Conservation (phyloP, 2,113 vertebrate genomes). For the Brachypodius melanocephalos region DNA sequence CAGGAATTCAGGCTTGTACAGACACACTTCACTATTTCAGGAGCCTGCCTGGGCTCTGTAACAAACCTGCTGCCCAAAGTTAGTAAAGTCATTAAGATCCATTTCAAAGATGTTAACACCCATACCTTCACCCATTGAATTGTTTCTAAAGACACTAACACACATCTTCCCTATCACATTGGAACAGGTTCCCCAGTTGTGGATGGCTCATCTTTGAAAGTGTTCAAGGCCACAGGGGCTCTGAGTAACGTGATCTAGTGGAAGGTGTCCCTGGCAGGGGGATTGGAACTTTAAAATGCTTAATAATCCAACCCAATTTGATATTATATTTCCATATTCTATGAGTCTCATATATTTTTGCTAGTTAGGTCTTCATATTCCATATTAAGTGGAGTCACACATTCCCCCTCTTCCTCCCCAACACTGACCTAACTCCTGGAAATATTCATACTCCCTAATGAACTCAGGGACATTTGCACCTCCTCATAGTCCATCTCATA, state of each 20-base stretch:
- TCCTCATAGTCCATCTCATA: fast-evolving
- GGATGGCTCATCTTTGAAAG: not conserved
- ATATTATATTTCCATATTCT: not conserved
- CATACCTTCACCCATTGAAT: fast-evolving
- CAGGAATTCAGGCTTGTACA: not conserved
- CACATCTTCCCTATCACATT: not conserved
- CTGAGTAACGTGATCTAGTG: not conserved
- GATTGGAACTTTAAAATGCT: not conserved
- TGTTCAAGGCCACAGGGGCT: not conserved
- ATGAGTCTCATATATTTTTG: not conserved
- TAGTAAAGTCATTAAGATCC: not conserved
- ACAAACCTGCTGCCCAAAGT: not conserved
- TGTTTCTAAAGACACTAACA: not conserved
- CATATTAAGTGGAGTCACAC: fast-evolving
- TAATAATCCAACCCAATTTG: not conserved
- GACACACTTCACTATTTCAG: not conserved
- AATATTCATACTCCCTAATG: not conserved
- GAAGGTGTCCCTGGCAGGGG: not conserved
- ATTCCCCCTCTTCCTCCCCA: fast-evolving
- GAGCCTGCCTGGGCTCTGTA: not conserved
- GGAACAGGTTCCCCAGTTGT: not conserved
- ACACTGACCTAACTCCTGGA: fast-evolving
- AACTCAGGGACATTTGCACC: not conserved
- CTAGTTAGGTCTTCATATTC: not conserved
- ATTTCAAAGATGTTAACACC: not conserved